Evolutionary conservation across 1,140 invertebrate species (phyloP).

Genomic region (Drosophila athabasca): DNA sequence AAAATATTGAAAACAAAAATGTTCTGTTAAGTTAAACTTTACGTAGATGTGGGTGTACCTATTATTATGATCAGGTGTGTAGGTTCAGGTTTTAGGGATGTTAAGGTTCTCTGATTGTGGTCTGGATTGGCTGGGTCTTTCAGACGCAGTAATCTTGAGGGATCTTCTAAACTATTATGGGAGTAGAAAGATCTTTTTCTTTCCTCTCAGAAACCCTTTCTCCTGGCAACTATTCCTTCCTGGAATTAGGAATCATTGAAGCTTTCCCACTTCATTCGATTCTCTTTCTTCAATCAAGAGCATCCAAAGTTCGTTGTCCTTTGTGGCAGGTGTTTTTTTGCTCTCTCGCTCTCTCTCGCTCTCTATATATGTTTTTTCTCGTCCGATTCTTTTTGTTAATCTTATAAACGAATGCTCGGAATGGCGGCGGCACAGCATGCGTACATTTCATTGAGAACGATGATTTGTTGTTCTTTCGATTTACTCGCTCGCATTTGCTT

Average conservation of each 20-base stretch:
- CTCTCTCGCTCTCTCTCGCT: neutral
- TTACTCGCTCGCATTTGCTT: conserved; percentile 58
- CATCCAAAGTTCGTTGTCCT: conserved; percentile 37
- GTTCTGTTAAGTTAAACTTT: too few relatives aligned
- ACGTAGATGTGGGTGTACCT: too few relatives aligned
- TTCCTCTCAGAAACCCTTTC: too few relatives aligned
- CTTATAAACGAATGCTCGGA: conserved; percentile 65
- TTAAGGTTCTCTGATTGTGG: too few relatives aligned
- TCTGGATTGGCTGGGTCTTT: neutral
- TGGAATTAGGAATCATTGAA: too few relatives aligned
- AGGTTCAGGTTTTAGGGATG: neutral
- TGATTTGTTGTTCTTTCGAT: conserved; percentile 78
- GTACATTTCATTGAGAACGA: conserved; percentile 75
- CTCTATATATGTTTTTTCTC: conserved; percentile 3
- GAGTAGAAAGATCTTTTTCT: too few relatives aligned
- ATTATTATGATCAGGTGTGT: too few relatives aligned
- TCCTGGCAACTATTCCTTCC: too few relatives aligned
- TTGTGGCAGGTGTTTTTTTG: neutral
- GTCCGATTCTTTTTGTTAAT: conserved; percentile 47
- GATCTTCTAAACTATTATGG: neutral
- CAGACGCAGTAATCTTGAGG: too few relatives aligned
- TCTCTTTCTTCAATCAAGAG: conserved; percentile 4
- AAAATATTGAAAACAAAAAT: too few relatives aligned
- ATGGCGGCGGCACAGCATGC: conserved; percentile 45
- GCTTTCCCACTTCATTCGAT: too few relatives aligned